phyloP scores from a whole-genome alignment of 1,140 invertebrate genomes.

The Batillaria attramentaria region DNA sequence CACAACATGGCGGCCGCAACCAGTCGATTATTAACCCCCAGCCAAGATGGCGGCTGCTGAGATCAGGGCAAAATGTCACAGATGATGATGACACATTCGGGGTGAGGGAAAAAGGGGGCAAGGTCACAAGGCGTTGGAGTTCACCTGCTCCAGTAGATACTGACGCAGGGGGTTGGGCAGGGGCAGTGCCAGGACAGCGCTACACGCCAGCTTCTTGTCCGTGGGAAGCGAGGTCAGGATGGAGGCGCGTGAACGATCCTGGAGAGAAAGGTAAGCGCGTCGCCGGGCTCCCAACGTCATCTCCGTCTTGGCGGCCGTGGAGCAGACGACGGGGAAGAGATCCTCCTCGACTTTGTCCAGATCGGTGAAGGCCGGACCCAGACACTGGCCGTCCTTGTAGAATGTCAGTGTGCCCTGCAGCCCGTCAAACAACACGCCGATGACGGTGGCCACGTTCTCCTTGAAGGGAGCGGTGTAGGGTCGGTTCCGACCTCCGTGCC shows the following conservation, averaged over 20 bases:
- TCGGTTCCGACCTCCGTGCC: constrained; percentile 77
- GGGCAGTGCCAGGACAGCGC: background rate
- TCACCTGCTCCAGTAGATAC: constrained; percentile 7
- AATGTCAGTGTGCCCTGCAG: constrained; percentile 80
- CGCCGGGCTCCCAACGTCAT: constrained; percentile 77
- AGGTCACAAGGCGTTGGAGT: background rate
- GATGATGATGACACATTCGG: background rate
- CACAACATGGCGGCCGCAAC: too few species aligned
- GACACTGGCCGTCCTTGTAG: constrained; percentile 80
- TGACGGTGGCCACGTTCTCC: constrained; percentile 79
- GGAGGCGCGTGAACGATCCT: constrained; percentile 75
- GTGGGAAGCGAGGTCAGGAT: constrained; percentile 41
- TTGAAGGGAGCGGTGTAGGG: constrained; percentile 80
- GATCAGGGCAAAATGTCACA: background rate
- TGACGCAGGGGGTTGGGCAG: constrained; percentile 18
- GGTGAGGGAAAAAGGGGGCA: background rate
- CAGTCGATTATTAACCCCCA: too few species aligned
- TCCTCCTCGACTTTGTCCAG: constrained; percentile 73
- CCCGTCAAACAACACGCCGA: constrained; percentile 81
- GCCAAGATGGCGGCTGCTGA: constrained; percentile 18
- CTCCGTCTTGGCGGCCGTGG: constrained; percentile 84
- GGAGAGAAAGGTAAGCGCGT: constrained; percentile 79
- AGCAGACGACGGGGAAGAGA: constrained; percentile 81
- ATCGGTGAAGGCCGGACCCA: constrained; percentile 76
- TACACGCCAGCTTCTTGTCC: background rate